Percentiles rank a stretch among this genome's conserved stretches.
Evolutionary conservation across 2,113 vertebrate species (phyloP).

Genomic region (Mesitornis unicolor): DNA sequence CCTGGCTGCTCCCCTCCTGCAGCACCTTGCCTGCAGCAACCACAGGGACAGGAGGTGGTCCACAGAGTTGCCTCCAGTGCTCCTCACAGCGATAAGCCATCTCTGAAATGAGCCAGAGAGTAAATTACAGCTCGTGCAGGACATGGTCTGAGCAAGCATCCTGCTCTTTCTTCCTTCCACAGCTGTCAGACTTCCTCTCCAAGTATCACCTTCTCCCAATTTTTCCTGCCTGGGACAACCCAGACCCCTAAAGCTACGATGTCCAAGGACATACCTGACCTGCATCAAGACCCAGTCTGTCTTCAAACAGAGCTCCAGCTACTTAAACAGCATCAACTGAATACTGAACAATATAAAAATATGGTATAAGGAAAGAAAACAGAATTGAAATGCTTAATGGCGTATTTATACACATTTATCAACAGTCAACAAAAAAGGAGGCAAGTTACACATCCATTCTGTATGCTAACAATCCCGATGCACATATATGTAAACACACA

Average conservation of each 20-base stretch:
- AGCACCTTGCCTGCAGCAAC: background rate
- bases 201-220: background rate
- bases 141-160: background rate
- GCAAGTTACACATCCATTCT: slow-evolving; percentile 71
- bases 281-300: background rate
- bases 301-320: slow-evolving; percentile 60
- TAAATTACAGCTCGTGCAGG: background rate
- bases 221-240: background rate
- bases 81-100: background rate
- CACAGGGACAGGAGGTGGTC: background rate
- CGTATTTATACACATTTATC: slow-evolving; percentile 68
- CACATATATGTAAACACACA: slow-evolving; percentile 48
- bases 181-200: background rate
- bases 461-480: slow-evolving; percentile 38
- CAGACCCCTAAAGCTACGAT: background rate
- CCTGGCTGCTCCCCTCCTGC: background rate
- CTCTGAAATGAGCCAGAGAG: background rate
- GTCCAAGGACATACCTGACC: background rate
- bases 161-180: background rate
- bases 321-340: slow-evolving; percentile 50
- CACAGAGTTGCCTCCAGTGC: background rate
- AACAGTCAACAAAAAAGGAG: slow-evolving; percentile 55
- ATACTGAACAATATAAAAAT: slow-evolving; percentile 65
- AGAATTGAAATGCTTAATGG: slow-evolving; percentile 52
- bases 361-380: slow-evolving; percentile 20